A percentile compares a stretch with the other conserved stretches of the same genome.
phyloP scores from a whole-genome alignment of 1,140 invertebrate species.

The Paraescarpia echinospica region DNA sequence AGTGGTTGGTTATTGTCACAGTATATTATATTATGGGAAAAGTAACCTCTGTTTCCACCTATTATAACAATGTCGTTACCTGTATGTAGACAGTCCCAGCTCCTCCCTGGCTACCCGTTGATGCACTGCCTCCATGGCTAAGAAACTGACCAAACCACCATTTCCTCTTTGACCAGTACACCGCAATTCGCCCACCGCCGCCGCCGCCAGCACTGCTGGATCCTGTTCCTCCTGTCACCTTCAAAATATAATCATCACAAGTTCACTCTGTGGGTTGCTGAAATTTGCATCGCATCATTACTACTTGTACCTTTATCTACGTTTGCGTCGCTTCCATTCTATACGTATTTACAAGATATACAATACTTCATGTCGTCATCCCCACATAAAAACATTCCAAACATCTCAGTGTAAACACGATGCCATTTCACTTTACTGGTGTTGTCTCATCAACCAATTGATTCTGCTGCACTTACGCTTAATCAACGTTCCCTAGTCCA shows the following conservation, averaged over 20 bases:
- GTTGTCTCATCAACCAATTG: neutral
- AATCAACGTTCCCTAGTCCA: neutral
- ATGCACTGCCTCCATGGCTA: conserved; percentile 33
- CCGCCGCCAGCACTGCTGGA: conserved; percentile 33
- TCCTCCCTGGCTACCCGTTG: conserved; percentile 31
- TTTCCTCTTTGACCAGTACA: conserved; percentile 35
- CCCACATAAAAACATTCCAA: no score
- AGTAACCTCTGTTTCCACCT: neutral
- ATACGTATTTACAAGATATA: neutral
- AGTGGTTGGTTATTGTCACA: no score
- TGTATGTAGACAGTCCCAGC: conserved; percentile 42
- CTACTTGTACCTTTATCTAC: neutral
- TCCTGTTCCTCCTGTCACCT: neutral
- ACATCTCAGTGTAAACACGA: no score
- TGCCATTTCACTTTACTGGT: no score
- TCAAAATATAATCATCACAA: neutral
- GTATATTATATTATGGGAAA: no score
- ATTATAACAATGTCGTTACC: conserved; percentile 25
- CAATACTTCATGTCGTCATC: no score
- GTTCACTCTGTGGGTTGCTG: no score
- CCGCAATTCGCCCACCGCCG: conserved; percentile 39
- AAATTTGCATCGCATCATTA: neutral
- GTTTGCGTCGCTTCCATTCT: neutral
- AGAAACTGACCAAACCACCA: conserved; percentile 38
- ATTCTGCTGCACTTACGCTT: neutral